phyloP scores from a whole-genome alignment of 1,140 invertebrate genomes.

The Ooceraea biroi region DNA sequence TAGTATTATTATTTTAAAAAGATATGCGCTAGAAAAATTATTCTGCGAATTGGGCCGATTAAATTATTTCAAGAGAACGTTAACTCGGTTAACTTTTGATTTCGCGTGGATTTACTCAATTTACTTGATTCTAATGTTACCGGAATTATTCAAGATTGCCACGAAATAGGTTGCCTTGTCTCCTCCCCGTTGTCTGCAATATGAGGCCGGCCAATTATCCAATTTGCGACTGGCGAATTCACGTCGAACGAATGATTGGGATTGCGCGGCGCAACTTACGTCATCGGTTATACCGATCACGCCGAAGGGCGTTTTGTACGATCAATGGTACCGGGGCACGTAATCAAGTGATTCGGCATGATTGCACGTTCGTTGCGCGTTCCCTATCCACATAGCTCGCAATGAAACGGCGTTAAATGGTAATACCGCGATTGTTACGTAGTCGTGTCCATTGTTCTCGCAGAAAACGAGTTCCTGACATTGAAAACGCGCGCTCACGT shows the following conservation, averaged over 20 bases:
- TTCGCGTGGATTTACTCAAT: not conserved
- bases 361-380: conserved; percentile 14
- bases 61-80: conserved; percentile 3
- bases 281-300: conserved; percentile 11
- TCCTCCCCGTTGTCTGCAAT: not conserved
- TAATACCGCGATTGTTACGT: conserved; percentile 52
- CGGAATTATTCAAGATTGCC: not conserved
- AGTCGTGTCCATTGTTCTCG: conserved; percentile 63
- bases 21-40: not conserved
- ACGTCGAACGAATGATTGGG: conserved; percentile 3
- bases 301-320: conserved; percentile 15
- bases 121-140: not conserved
- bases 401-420: conserved; percentile 53
- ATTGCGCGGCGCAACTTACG: conserved; percentile 24
- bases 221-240: conserved; percentile 40
- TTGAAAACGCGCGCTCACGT: conserved; percentile 66
- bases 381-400: conserved; percentile 1
- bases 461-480: conserved; percentile 63
- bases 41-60: not conserved
- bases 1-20: not conserved
- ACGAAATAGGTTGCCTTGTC: not conserved
- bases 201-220: not conserved
- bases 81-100: not conserved
- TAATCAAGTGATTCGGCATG: conserved; percentile 16
- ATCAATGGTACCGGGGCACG: conserved; percentile 1